Base-by-base conservation (phyloP, 2,113 vertebrate species). In the Tautogolabrus adspersus region DNA sequence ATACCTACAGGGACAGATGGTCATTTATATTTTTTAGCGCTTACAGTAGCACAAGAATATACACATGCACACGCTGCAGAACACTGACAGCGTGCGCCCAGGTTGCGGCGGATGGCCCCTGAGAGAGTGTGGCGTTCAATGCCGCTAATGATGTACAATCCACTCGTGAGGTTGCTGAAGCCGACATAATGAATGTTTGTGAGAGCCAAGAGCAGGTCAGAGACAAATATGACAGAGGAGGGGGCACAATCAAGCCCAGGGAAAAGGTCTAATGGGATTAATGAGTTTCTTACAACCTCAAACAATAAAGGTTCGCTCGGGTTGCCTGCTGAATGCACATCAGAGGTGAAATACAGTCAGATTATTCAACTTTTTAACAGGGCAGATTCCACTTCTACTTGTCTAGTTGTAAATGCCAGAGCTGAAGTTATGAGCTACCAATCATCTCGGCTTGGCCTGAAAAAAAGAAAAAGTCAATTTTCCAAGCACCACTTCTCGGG, bases 71-170 rank as follows among this genome's bases (percentile, higher is more conserved):
- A 15, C 37, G 47, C 62, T 60, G 65, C 78, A 82, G 69, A 87
- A 68, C 67, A 76, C 82, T 86, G 84, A 87, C 88, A 75, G 63
- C 10, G 66, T 67, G 52, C 49, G 71, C 72, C 55, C 79, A 34
- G 60, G 84, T 79, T 79, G 82, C 85, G 85, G 77, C 40, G 66
- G 86, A 87, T 60, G 86, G 84, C 85, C 86, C 87, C 87, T 79
- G 34, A 0, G 84, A 86, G 81, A 87, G 79, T 54, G 3, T n/a
- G 22, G 3, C 16, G 56, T 55, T 81, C 66, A 49, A 38, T 74
- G 69, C 58, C 75, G 65, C 65, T 79, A 78, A 89, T 77, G 69
- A 83, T 82, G 71, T 51, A 56, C 59, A 46, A 66, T 77, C 76
- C 74, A 40, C 74, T 75, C 2, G 59, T 87, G 68, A 87, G 37